A percentile compares a stretch with the other conserved stretches of the same genome.
These are phyloP conservation scores for Melanotaenia maccullochi DNA, from an alignment of 2,797 vertebrate genomes.

Conservation along the genomic window DNA sequence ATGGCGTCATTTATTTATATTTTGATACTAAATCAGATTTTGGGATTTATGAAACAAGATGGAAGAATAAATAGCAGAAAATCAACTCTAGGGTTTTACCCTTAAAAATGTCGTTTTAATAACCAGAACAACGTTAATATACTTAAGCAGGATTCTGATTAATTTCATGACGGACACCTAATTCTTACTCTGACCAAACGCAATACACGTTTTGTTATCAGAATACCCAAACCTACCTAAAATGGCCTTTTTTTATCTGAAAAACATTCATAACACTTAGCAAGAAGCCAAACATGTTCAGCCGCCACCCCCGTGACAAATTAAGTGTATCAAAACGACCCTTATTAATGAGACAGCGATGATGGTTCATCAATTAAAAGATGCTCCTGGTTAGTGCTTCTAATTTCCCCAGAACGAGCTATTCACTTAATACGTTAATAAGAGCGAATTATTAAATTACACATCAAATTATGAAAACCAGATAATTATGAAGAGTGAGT, in stretches of 20 bases:
- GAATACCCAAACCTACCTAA: constrained; percentile 32
- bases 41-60: too few species aligned
- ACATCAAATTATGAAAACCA: constrained; percentile 98
- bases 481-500: constrained; percentile 98
- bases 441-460: constrained; percentile 99
- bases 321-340: constrained; percentile 74
- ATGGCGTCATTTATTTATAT: constrained; percentile 42
- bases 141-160: not conserved
- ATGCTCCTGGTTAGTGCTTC: constrained; percentile 82
- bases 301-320: constrained; percentile 63
- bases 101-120: not conserved
- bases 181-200: not conserved
- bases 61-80: not conserved
- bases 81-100: not conserved
- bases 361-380: constrained; percentile 85
- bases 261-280: constrained; percentile 35
- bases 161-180: not conserved
- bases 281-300: constrained; percentile 51
- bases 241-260: constrained; percentile 3
- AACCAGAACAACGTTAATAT: not conserved
- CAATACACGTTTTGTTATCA: not conserved
- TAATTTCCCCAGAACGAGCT: constrained; percentile 87
- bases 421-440: constrained; percentile 96
- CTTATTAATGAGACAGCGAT: constrained; percentile 75
- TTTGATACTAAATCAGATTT: constrained; percentile 6